phyloP scores from a whole-genome alignment of 2,888 invertebrate species.

The Noctuana brunneofusca region DNA sequence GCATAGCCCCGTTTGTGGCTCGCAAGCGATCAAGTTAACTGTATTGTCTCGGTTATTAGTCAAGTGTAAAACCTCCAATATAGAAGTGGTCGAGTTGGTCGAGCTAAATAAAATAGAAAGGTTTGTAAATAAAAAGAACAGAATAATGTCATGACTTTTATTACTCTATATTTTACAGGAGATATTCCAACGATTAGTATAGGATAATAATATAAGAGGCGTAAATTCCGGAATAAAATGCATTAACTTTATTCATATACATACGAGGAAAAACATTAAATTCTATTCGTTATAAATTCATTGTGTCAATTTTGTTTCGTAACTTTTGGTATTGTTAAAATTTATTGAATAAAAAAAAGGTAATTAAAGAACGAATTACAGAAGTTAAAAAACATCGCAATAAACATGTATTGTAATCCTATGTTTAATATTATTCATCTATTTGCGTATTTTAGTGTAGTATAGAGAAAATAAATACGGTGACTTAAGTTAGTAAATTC shows the following conservation, averaged over 20 bases:
- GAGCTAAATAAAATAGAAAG: background rate
- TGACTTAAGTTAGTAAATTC: slow-evolving; percentile 35
- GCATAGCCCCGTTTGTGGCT: too few species aligned
- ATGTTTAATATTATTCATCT: slow-evolving; percentile 10
- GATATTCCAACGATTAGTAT: slow-evolving; percentile 36
- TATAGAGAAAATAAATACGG: slow-evolving; percentile 32
- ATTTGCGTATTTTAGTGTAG: slow-evolving; percentile 5
- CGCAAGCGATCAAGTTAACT: too few species aligned
- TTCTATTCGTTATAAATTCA: slow-evolving; percentile 31
- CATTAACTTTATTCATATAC: slow-evolving; percentile 30
- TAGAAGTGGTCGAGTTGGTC: too few species aligned
- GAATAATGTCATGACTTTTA: slow-evolving; percentile 38
- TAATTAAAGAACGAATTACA: background rate
- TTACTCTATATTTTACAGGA: slow-evolving; percentile 39
- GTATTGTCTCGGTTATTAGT: too few species aligned
- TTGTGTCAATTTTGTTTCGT: slow-evolving; percentile 13
- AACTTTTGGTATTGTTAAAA: background rate
- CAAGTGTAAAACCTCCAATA: too few species aligned
- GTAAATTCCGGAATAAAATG: slow-evolving; percentile 38
- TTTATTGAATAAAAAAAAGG: background rate
- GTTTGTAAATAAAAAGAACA: slow-evolving; percentile 12
- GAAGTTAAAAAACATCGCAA: slow-evolving; percentile 6
- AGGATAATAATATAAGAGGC: slow-evolving; percentile 32
- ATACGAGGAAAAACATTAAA: slow-evolving; percentile 23
- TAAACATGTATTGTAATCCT: background rate